Conservation (phyloP, 2,888 invertebrate species). For the Lasioglossum figueresi region DNA sequence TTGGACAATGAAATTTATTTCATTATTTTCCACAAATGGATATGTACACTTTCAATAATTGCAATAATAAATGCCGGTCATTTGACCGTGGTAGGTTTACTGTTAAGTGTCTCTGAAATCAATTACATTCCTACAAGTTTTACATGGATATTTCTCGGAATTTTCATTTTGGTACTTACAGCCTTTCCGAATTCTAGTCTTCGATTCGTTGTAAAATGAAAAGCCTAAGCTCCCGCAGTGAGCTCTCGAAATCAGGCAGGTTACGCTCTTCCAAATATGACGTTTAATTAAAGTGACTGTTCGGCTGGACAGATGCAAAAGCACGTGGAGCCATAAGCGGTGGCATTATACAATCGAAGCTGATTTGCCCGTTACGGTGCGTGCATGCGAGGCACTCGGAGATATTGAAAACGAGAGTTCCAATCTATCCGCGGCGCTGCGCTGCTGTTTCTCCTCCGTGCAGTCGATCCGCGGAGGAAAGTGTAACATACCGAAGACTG, state of each 20-base stretch:
- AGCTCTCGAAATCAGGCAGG: neutral
- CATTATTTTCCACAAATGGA: too few species aligned
- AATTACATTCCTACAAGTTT: too few species aligned
- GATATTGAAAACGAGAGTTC: constrained; percentile 72
- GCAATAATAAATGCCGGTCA: too few species aligned
- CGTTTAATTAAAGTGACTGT: constrained; percentile 40
- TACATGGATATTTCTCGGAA: too few species aligned
- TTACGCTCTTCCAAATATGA: constrained; percentile 32
- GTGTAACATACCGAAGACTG: constrained; percentile 79
- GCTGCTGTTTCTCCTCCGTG: constrained; percentile 29
- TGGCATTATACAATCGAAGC: constrained; percentile 57
- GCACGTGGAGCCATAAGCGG: constrained; percentile 41
- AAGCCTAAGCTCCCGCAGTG: neutral
- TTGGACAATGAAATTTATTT: too few species aligned
- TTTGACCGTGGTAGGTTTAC: too few species aligned
- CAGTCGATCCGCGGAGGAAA: constrained; percentile 71
- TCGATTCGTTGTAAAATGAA: neutral
- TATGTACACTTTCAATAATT: too few species aligned
- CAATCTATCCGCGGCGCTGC: constrained; percentile 36
- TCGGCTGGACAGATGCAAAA: constrained; percentile 54
- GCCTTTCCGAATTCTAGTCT: too few species aligned
- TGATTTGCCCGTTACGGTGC: constrained; percentile 61
- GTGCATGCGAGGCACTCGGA: constrained; percentile 56
- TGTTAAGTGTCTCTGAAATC: too few species aligned
- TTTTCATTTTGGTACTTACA: too few species aligned